phyloP scores from a whole-genome alignment of 2,797 vertebrate species.

The Danio aesculapii region DNA sequence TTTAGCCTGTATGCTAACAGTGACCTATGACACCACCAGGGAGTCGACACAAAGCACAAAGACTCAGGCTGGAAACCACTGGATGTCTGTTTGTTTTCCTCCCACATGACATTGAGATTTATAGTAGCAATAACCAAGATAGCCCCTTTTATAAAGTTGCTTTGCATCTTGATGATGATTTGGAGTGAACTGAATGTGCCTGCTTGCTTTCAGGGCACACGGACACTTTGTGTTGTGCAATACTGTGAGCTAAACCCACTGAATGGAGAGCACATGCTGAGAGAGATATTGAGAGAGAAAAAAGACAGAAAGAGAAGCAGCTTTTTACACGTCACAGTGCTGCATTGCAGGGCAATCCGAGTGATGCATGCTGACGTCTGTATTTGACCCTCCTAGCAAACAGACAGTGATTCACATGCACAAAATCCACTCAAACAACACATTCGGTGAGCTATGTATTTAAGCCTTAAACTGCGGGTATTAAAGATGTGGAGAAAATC shows the following conservation, averaged over 20 bases:
- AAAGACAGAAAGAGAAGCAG: not conserved
- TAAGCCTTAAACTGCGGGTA: conserved; percentile 43
- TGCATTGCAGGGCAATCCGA: conserved; percentile 65
- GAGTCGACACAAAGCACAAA: conserved; percentile 54
- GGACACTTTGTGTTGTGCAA: conserved; percentile 66
- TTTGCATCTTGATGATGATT: conserved; percentile 34
- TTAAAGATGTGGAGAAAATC: conserved; percentile 15
- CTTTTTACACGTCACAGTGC: conserved; percentile 36
- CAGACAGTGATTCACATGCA: conserved; percentile 32
- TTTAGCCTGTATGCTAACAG: conserved; percentile 34
- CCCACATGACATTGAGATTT: conserved; percentile 19
- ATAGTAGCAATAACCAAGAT: conserved; percentile 57
- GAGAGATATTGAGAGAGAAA: conserved; percentile 31
- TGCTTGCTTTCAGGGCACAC: conserved; percentile 49
- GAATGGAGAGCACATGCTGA: conserved; percentile 56
- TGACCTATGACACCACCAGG: conserved; percentile 7
- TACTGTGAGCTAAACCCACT: conserved; percentile 60
- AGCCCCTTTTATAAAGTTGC: conserved; percentile 48
- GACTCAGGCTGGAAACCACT: conserved; percentile 49
- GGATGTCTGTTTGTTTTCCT: conserved; percentile 24
- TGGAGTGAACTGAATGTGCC: conserved; percentile 29
- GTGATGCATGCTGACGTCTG: conserved; percentile 69
- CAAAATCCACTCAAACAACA: conserved; percentile 38
- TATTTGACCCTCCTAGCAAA: conserved; percentile 51
- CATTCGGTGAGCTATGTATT: not conserved